A percentile compares a stretch with the other conserved stretches of the same genome.
These are phyloP conservation scores for Eurytoma adleriae DNA, from an alignment of 2,888 invertebrate genomes.

Conservation along the genomic window DNA sequence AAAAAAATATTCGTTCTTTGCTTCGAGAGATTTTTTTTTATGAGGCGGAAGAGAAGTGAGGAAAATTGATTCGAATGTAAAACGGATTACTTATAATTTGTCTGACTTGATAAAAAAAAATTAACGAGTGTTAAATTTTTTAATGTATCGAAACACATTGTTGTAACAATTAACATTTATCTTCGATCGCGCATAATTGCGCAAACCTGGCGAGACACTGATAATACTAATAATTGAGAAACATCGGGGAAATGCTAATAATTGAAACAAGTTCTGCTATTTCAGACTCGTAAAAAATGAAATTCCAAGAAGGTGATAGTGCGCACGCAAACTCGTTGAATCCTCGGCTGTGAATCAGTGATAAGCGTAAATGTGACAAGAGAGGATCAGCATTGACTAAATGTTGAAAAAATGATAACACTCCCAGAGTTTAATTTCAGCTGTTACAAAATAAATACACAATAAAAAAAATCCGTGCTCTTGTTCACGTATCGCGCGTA, in stretches of 20 bases:
- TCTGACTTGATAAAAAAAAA: too few species aligned
- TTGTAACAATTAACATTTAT: background rate
- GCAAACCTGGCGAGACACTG: constrained; percentile 5
- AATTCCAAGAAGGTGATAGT: constrained; percentile 37
- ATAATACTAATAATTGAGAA: constrained; percentile 1
- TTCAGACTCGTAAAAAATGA: constrained; percentile 42
- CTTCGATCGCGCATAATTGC: constrained; percentile 1
- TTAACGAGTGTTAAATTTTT: too few species aligned
- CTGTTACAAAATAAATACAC: constrained; percentile 44
- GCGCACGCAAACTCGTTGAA: constrained; percentile 2
- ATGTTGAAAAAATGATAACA: constrained; percentile 52
- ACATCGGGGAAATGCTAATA: constrained; percentile 3
- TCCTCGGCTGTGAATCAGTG: constrained; percentile 44
- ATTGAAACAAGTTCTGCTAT: constrained; percentile 22
- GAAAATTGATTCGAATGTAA: too few species aligned
- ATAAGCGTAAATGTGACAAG: constrained; percentile 39
- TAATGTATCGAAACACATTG: too few species aligned
- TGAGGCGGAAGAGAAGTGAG: too few species aligned
- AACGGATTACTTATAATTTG: too few species aligned
- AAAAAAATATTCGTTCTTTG: background rate
- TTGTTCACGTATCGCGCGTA: constrained; percentile 6
- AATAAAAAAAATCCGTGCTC: constrained; percentile 26
- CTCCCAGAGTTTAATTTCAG: constrained; percentile 47
- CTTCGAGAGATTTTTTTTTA: background rate
- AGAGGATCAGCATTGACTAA: constrained; percentile 36